Base-by-base conservation (phyloP, 1,140 invertebrate genomes). In the Ceratina japonica region DNA sequence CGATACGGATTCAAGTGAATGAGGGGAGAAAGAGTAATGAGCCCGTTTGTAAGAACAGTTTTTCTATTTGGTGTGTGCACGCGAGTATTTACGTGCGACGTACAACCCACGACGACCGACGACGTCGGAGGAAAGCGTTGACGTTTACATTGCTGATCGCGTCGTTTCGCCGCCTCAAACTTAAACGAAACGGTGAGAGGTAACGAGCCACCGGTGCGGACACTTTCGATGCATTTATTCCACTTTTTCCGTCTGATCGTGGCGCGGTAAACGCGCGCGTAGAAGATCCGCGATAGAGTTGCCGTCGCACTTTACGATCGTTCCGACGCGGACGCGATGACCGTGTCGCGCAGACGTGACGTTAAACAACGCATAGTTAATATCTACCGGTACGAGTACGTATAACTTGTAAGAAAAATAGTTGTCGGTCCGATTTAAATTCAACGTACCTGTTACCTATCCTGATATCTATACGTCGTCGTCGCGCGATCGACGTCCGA, bases 141-240 rank as follows among this genome's bases (percentile, higher is more conserved):
- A 8, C 37, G 37, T 44, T 44, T 44, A 8, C 69, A 62, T 63
- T 37, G 37, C 44, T 22, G 63, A 68, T 75, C 68, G 51, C 75
- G 75, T 78, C 68, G 71, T 12, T 78, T 72, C 72, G 72, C 72
- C 59, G 61, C 75, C 75, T 71, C 72, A 78, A 61, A 72, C 51
- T 44, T 78, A 78, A 61, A 72, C 51, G 75, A 78, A 78, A 78
- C 75, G 72, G 72, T 72, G 5, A 44, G 37, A 44, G 37, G 10
- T 44, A 44, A 8, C 10, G 10, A 44, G 37, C 10, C 37, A 44
- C 37, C 37, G 37, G 37, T 10, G 37, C 10, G 69, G 63, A 63
- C 59, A 18, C 59, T 78, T 78, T 71, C 69, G 51, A 63, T 54
- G 56, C 68, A 44, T 44, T 44, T 54, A 31, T 13, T 71, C 61